Base-by-base conservation (phyloP, 2,113 vertebrate genomes). In the Brachyhypopomus occidentalis region DNA sequence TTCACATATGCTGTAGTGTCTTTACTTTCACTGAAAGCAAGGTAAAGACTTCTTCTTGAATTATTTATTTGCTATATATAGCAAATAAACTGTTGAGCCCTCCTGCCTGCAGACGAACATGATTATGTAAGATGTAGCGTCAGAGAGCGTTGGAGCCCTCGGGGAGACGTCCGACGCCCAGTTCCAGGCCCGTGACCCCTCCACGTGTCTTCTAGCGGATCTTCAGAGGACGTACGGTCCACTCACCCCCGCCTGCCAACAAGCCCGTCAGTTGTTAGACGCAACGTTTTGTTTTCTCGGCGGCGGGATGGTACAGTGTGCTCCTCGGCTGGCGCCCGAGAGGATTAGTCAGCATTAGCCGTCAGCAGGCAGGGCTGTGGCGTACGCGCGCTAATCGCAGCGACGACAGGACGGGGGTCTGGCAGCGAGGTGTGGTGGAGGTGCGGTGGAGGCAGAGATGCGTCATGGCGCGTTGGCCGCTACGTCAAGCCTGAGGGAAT, bases 401-500 rank as follows among this genome's bases (percentile, higher is more conserved):
- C 41, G 79, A 45, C 52, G 59, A 59, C 52, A 60, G 30, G 36
- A 30, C 30, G 60, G 52, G 34, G 72, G 63, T 70, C 62, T 76
- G 41, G 48, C 72, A 30, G 23, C 60, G 72, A 81, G 72, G 72
- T 81, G 69, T n/a, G n/a, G n/a, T n/a, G n/a, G n/a, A n/a, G n/a
- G n/a, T n/a, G n/a, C n/a, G 45, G 22, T 1, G 34, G 52, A 59
- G 79, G 36, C 36, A 19, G 67, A 60, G 25, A 67, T 25, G 75
- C 23, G 59, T 87, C 55, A 84, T 78, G 48, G 73, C 58, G 1
- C 0, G 71, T 79, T 30, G 73, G 73, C 3, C 16, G 70, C 58
- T 30, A 67, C 74, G 79, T 87, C 30, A 41, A 56, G 30, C 69
- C 27, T 23, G 45, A 84, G 90, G 87, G 84, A 89, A 86, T 83